Evolutionary conservation across 92 coral and sea anemone genomes (phyloP).

Genomic region (Porites cylindrica): DNA sequence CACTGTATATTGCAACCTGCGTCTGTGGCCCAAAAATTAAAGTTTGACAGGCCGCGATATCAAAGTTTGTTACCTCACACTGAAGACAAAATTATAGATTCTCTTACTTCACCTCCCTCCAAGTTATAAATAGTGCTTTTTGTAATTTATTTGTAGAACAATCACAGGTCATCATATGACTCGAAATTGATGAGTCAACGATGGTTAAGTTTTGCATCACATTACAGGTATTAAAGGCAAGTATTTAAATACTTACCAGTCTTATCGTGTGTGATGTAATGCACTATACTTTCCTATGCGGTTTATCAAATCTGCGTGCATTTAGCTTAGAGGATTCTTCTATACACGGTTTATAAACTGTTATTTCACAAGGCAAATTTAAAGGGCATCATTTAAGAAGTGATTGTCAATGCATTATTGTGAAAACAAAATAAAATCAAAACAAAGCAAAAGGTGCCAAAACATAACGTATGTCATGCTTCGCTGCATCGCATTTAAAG

Average conservation of each 20-base stretch:
- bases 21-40: background rate
- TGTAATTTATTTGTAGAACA: background rate
- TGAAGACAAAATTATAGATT: background rate
- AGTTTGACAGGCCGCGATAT: background rate
- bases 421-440: background rate
- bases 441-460: background rate
- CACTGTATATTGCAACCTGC: too few relatives aligned
- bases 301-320: background rate
- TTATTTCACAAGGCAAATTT: background rate
- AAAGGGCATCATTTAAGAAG: background rate
- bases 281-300: background rate
- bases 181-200: background rate
- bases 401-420: background rate
- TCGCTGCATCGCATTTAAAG: background rate
- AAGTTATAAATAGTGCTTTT: background rate
- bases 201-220: background rate
- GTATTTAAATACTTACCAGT: background rate
- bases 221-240: background rate
- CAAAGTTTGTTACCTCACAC: too few relatives aligned
- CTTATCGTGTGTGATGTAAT: too few relatives aligned
- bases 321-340: background rate
- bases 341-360: background rate
- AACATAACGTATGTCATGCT: background rate
- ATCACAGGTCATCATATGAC: background rate
- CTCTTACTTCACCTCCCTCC: background rate